Conservation (phyloP, 1,140 invertebrate genomes). For the Aphelinus atriplicis region DNA sequence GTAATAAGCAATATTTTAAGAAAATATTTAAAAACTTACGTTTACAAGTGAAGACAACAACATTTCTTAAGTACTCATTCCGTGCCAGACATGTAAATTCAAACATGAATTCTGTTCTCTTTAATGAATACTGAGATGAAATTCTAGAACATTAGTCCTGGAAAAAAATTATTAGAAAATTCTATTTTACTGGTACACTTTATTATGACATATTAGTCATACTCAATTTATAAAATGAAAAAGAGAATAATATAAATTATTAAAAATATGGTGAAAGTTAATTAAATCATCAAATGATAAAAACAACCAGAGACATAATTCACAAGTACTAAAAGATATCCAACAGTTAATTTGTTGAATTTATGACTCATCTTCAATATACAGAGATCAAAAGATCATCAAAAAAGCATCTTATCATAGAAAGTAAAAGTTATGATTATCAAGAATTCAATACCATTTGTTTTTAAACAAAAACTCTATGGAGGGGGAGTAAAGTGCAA, state of each 20-base stretch:
- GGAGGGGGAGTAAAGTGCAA: no score
- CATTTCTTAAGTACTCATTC: constrained; percentile 13
- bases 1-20: not conserved
- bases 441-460: not conserved
- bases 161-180: not conserved
- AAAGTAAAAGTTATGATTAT: not conserved
- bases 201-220: no score
- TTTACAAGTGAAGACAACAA: constrained; percentile 17
- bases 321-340: not conserved
- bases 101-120: constrained; percentile 20
- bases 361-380: no score
- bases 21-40: constrained; percentile 25
- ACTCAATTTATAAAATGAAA: no score
- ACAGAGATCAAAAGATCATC: no score
- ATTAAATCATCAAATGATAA: no score
- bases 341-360: not conserved
- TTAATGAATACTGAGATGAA: constrained; percentile 16
- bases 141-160: not conserved
- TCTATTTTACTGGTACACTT: no score
- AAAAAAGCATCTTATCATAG: not conserved
- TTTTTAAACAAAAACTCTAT: not conserved
- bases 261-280: no score
- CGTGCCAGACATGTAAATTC: constrained; percentile 9
- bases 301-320: no score
- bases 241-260: no score